These are phyloP conservation scores for Apaloderma vittatum DNA, from an alignment of 2,113 vertebrate genomes.

Conservation along the genomic window DNA sequence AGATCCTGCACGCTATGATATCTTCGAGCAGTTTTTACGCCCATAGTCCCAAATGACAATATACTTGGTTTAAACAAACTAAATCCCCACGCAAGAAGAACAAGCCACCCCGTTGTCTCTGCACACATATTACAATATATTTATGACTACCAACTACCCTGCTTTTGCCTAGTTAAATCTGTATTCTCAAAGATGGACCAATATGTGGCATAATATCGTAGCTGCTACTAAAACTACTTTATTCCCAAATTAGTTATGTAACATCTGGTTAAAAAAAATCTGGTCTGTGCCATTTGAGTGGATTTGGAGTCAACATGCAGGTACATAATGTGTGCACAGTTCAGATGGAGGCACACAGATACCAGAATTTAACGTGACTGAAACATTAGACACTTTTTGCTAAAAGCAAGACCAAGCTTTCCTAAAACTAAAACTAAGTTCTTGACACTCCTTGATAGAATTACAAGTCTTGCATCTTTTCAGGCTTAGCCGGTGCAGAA, in stretches of 20 bases:
- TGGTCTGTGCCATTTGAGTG: not conserved
- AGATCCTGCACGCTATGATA: not conserved
- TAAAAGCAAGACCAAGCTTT: not conserved
- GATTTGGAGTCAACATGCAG: not conserved
- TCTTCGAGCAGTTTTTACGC: not conserved
- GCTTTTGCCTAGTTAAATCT: not conserved
- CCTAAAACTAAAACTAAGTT: not conserved
- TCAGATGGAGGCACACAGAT: not conserved
- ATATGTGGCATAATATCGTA: not conserved
- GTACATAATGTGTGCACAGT: accelerated
- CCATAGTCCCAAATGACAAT: not conserved
- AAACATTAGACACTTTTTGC: not conserved
- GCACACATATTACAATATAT: not conserved
- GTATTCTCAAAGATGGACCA: not conserved
- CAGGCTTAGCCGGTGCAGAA: not conserved
- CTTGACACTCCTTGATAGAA: not conserved
- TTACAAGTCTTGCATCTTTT: not conserved
- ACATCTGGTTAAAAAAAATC: not conserved
- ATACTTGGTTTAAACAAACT: not conserved
- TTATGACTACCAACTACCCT: not conserved
- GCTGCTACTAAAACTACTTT: not conserved
- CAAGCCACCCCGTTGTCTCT: not conserved
- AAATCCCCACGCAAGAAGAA: not conserved
- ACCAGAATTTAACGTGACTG: not conserved
- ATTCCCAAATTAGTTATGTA: not conserved